These are phyloP conservation scores for Origma solitaria DNA, from an alignment of 2,113 vertebrate species.

Conservation along the genomic window DNA sequence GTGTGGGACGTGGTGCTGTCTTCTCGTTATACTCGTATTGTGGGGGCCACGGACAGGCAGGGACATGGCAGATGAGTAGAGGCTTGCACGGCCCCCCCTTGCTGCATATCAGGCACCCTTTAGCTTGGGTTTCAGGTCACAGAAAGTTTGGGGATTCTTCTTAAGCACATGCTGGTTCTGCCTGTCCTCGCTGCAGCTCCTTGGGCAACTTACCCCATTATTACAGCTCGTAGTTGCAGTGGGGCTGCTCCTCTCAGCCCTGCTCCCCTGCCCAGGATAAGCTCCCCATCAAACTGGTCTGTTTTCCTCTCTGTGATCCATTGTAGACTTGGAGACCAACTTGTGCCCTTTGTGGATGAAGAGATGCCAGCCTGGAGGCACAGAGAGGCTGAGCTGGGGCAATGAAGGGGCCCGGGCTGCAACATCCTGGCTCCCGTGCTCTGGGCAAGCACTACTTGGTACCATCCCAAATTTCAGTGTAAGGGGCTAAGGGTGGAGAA, in stretches of 20 bases:
- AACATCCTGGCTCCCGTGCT: fast-evolving
- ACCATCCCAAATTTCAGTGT: not conserved
- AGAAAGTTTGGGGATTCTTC: not conserved
- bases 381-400: not conserved
- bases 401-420: not conserved
- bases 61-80: not conserved
- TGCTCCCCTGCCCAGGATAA: not conserved
- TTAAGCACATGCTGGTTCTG: not conserved
- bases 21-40: not conserved
- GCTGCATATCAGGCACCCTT: not conserved
- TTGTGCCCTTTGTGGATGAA: not conserved
- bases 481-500: not conserved
- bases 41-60: not conserved
- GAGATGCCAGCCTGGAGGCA: not conserved
- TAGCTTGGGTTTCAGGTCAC: not conserved
- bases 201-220: not conserved
- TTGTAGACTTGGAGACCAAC: not conserved
- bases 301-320: not conserved
- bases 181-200: not conserved
- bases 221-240: not conserved
- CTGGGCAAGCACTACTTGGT: not conserved
- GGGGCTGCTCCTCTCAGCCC: not conserved
- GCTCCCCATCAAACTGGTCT: not conserved
- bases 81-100: not conserved
- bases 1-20: not conserved